Evolutionary conservation across 1,140 invertebrate genomes (phyloP).

Genomic region (Lepidotrigona ventralis): DNA sequence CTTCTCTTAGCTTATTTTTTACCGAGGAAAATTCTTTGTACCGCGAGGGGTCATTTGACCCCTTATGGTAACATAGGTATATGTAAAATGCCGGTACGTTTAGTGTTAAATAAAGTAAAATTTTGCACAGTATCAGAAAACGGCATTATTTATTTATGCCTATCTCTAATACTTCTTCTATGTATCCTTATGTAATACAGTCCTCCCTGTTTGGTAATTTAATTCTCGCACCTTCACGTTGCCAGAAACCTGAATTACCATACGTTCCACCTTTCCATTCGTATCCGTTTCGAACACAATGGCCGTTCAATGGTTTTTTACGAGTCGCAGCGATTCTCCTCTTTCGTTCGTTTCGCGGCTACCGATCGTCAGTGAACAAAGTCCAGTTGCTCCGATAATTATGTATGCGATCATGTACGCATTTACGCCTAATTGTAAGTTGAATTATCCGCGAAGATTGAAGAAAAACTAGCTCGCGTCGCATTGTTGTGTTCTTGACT

Average conservation of each 20-base stretch:
- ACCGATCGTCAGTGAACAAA: slow-evolving; percentile 8
- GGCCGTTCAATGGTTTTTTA: slow-evolving; percentile 43
- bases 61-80: too few species aligned
- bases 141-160: background rate
- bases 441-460: too few species aligned
- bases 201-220: background rate
- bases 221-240: background rate
- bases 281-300: slow-evolving; percentile 41
- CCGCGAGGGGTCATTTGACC: too few species aligned
- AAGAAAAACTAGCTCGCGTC: too few species aligned
- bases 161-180: background rate
- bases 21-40: too few species aligned
- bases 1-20: too few species aligned
- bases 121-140: too few species aligned
- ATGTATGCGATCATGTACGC: background rate
- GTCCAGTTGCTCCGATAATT: too few species aligned
- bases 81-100: too few species aligned
- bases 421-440: too few species aligned
- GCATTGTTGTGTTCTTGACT: background rate
- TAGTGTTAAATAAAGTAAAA: too few species aligned
- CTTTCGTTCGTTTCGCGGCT: slow-evolving; percentile 2
- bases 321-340: slow-evolving; percentile 43
- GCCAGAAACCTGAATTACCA: slow-evolving; percentile 36
- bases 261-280: slow-evolving; percentile 14
- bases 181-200: background rate